Evolutionary conservation across 2,888 invertebrate species (phyloP), one percentile per base, ranked within the genome.

Genomic region (Tetanocera ferruginea): DNA sequence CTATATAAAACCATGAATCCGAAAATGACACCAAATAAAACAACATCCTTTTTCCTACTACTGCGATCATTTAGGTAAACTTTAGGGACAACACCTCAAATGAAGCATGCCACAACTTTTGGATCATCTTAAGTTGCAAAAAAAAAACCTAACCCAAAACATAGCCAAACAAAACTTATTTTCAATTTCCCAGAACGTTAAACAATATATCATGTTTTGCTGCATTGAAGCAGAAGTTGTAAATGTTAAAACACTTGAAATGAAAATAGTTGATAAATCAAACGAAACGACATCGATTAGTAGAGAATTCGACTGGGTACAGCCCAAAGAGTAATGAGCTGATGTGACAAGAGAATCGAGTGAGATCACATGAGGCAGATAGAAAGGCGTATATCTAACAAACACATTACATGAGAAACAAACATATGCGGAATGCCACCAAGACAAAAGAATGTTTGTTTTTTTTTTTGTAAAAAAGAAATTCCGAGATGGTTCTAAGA

Each of bases 161-260:
- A n/a, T 23, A 55, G 55, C 3, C n/a, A 8, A 60, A 25, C 25
- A 11, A 19, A 69, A 57, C 55, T 34, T 19, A 55, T 84, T 84
- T 82, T 83, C 86, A 88, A 86, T 86, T 88, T 87, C 87, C 87
- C 87, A 88, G 87, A 87, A 87, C 87, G 85, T 82, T 81, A 86
- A 85, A 83, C 85, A 83, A 87, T 87, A 86, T 83, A 86, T 87
- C 87, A 80, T 80, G 69, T 31, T 66, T 19, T 49, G 19, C 19
- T 3, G 51, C n/a, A n/a, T 43, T n/a, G 55, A 72, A 14, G 57
- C 2, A 51, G 5, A 57, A n/a, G 9, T 3, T 19, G 51, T 19
- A 60, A 60, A 72, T 19, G 25, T 17, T 8, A 60, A 34, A 43
- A 14, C 76, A 66, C 71, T 66, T 78, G 55, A 73, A 62, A 55